Evolutionary conservation across 2,113 vertebrate species (phyloP), one percentile per base, ranked within the genome.

Genomic region (Pelodiscus sinensis): DNA sequence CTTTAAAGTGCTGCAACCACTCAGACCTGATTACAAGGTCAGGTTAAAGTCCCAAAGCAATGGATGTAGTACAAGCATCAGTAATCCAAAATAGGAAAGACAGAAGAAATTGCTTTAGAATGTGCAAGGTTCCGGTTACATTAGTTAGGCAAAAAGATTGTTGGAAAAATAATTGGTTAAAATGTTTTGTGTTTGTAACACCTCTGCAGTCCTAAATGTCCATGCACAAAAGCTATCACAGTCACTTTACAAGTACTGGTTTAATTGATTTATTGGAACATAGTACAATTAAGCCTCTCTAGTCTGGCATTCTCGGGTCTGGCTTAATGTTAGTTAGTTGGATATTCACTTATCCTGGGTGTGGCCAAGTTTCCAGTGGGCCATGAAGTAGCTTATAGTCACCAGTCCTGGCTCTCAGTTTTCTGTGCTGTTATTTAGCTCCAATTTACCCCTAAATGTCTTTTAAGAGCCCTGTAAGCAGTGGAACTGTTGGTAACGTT

Each of bases 1-100:
- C 88, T 95, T 87, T n/a, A 84, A 75, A 90, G 54, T 87, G 56
- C 38, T 92, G 0, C 31, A 62, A 92, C 81, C 38, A 87, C 82
- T 91, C 79, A 87, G 52, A 75, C 84, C 50, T 44, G 82, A 62
- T 80, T 87, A 82, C 1, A 91, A 6, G 54, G 91, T 82, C 75
- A 82, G 73, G 90, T 91, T 85, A 38, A 85, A 88, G 50, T 92
- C 68, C 85, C 55, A 9, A 57, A 80, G 65, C 0, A 6, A 25
- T 85, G 85, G 79, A 87, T 92, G 38, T 3, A 85, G 6, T 52
- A 51, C 12, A 19, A 60, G 10, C 84, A 5, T 60, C 84, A 24
- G 38, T 50, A 84, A 13, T 12, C 68, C 75, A 93, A 91, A 87
- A 18, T 82, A 24, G 73, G 19, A 90, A 92, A 81, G 90, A 89